phyloP scores from a whole-genome alignment of 2,888 invertebrate genomes.

The Syrista parreyssii region DNA sequence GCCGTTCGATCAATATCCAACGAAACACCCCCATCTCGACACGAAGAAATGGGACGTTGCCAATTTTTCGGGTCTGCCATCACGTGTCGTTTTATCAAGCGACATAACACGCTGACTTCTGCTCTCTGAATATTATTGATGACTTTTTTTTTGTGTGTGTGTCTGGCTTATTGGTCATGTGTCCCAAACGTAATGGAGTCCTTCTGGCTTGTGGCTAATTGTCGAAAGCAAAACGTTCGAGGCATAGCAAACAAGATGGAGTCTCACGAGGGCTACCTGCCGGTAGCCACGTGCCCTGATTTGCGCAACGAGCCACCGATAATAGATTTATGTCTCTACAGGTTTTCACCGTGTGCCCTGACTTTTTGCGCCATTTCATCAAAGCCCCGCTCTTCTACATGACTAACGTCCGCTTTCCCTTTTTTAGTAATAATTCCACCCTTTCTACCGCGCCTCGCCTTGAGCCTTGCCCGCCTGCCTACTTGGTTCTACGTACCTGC shows the following conservation, averaged over 20 bases:
- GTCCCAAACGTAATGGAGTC: slow-evolving; percentile 5
- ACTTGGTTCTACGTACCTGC: background rate
- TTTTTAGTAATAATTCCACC: slow-evolving; percentile 25
- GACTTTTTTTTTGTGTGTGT: background rate
- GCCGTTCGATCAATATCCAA: background rate
- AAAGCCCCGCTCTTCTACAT: slow-evolving; percentile 13
- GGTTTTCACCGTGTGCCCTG: slow-evolving; percentile 3
- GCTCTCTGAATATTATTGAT: background rate
- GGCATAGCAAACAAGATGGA: slow-evolving; percentile 17
- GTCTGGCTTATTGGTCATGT: background rate
- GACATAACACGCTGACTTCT: background rate
- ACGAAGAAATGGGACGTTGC: background rate
- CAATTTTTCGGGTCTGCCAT: background rate
- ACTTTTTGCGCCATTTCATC: slow-evolving; percentile 13
- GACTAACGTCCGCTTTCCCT: slow-evolving; percentile 21
- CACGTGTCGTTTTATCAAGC: background rate
- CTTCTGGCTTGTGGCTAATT: slow-evolving; percentile 17
- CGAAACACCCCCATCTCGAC: background rate
- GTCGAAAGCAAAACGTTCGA: slow-evolving; percentile 8
- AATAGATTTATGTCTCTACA: slow-evolving; percentile 6
- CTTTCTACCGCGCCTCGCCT: slow-evolving; percentile 10
- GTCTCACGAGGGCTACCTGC: slow-evolving; percentile 10
- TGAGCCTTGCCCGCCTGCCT: background rate
- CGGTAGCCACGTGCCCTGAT: slow-evolving; percentile 10
- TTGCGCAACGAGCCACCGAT: slow-evolving; percentile 10